Evolutionary conservation across 37 sponge, comb jelly and placozoan species (phyloP).

Genomic region (Chondrosia reniformis): DNA sequence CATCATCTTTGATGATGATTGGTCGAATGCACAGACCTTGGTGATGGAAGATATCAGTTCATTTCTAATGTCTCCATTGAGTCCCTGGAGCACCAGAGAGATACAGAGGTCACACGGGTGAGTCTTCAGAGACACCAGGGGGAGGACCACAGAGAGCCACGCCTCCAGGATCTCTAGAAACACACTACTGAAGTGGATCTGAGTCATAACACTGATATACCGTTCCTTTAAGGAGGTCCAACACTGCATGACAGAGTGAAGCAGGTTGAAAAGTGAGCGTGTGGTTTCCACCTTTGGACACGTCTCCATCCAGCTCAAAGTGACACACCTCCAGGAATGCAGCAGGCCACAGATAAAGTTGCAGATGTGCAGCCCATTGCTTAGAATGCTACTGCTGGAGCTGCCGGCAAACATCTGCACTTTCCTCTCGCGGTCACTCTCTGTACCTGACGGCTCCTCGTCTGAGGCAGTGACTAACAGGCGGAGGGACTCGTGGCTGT

Average conservation of each 20-base stretch:
- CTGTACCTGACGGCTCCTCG: slow-evolving; percentile 23
- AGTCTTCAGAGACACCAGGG: neutral
- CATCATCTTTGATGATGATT: neutral
- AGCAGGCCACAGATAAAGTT: neutral
- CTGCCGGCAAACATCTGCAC: neutral
- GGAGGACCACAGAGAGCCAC: neutral
- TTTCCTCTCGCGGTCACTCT: slow-evolving; percentile 22
- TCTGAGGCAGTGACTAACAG: neutral
- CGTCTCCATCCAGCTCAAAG: neutral
- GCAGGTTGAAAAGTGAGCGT: neutral
- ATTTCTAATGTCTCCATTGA: neutral
- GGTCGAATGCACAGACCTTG: neutral
- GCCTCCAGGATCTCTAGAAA: slow-evolving; percentile 10
- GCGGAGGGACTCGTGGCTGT: slow-evolving; percentile 8
- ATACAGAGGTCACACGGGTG: neutral
- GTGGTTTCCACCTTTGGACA: no score
- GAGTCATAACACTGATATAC: slow-evolving; percentile 1
- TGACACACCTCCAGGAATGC: neutral
- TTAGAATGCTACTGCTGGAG: neutral
- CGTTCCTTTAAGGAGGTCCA: neutral
- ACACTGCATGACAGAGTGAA: neutral
- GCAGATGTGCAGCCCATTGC: neutral
- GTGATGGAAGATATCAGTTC: neutral
- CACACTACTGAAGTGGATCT: slow-evolving; percentile 2
- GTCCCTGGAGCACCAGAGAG: neutral